Evolutionary conservation across 2,888 invertebrate species (phyloP).

Genomic region (Gonocerus acuteangulatus): DNA sequence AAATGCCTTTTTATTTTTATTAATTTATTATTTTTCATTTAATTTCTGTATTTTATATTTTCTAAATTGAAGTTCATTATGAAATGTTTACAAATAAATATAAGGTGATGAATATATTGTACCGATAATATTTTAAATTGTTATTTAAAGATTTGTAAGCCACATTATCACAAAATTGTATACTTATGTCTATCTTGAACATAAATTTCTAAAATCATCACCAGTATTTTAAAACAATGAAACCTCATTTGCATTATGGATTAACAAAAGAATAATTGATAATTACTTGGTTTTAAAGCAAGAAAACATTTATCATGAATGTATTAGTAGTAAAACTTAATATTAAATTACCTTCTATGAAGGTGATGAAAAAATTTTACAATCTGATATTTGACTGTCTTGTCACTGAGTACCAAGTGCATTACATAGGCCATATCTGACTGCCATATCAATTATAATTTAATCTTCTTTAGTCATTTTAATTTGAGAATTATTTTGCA

Average conservation of each 20-base stretch:
- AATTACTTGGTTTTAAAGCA: no score
- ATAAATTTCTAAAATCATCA: no score
- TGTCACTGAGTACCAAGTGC: slow-evolving; percentile 18
- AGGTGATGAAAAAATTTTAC: slow-evolving; percentile 13
- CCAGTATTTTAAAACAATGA: no score
- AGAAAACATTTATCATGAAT: no score
- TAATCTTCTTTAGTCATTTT: slow-evolving; percentile 4
- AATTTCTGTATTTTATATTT: no score
- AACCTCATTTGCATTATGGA: neutral
- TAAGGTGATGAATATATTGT: no score
- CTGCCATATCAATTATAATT: slow-evolving; percentile 26
- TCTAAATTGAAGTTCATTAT: no score
- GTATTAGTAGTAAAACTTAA: neutral
- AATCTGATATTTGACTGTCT: slow-evolving; percentile 10
- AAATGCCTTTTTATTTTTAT: slow-evolving; percentile 3
- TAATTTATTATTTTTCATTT: neutral
- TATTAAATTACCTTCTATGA: slow-evolving; percentile 26
- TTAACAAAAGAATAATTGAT: slow-evolving; percentile 1
- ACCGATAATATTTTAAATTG: no score
- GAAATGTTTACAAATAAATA: no score
- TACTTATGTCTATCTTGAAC: no score
- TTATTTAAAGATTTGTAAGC: no score
- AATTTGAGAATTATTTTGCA: neutral
- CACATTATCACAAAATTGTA: no score
- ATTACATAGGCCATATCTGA: slow-evolving; percentile 26